These are phyloP conservation scores for Camptogramma bilineatum DNA, from an alignment of 2,888 invertebrate genomes.

Conservation along the genomic window DNA sequence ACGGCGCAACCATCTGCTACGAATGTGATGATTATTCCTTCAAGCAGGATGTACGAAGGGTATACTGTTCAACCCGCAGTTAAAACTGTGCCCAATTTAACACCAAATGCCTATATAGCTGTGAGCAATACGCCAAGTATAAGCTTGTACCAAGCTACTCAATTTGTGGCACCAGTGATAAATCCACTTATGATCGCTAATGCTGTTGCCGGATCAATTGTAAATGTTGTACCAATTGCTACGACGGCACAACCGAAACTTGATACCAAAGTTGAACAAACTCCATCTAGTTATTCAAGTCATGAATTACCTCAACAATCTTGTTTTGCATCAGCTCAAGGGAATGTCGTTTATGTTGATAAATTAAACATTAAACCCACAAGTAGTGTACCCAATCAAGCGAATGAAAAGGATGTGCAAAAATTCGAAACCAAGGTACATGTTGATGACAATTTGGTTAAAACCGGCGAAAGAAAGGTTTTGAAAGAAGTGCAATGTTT, in stretches of 20 bases:
- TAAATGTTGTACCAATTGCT: conserved; percentile 34
- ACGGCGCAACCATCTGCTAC: conserved; percentile 51
- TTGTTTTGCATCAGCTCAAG: background rate
- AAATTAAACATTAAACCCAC: conserved; percentile 5
- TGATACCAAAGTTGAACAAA: conserved; percentile 7
- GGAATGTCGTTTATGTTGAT: conserved; percentile 8
- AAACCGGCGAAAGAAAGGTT: conserved; percentile 56
- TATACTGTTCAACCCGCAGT: conserved; percentile 51
- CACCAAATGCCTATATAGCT: conserved; percentile 52
- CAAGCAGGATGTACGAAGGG: conserved; percentile 61
- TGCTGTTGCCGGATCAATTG: conserved; percentile 46
- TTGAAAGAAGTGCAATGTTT: conserved; percentile 65
- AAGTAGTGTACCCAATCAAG: background rate
- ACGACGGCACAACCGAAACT: conserved; percentile 28
- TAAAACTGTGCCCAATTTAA: conserved; percentile 41
- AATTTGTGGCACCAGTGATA: conserved; percentile 55
- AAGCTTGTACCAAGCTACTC: conserved; percentile 59
- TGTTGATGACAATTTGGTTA: conserved; percentile 45
- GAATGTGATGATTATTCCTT: conserved; percentile 63
- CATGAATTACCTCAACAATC: conserved; percentile 12
- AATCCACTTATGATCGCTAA: conserved; percentile 60
- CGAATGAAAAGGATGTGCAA: conserved; percentile 21
- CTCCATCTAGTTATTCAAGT: conserved; percentile 13
- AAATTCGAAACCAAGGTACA: conserved; percentile 24
- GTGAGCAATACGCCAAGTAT: conserved; percentile 55